These are phyloP conservation scores for Dasysyrphus tricinctus DNA, from an alignment of 2,888 invertebrate species.

Conservation along the genomic window DNA sequence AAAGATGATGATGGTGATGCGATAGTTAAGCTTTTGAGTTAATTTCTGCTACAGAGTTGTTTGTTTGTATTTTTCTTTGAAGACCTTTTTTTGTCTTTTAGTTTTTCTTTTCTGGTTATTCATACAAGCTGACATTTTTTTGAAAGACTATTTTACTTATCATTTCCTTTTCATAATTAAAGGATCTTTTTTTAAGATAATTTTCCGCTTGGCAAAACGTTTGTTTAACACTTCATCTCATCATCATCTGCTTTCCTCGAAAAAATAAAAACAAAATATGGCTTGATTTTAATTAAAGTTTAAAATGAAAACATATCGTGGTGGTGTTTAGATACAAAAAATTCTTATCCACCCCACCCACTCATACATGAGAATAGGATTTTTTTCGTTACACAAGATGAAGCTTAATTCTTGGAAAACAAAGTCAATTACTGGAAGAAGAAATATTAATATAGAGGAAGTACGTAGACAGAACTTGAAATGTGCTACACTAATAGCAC, in stretches of 20 bases:
- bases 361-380: background rate
- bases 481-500: too few species aligned
- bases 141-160: conserved; percentile 11
- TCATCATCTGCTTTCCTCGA: too few species aligned
- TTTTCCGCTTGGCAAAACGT: conserved; percentile 35
- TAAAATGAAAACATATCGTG: background rate
- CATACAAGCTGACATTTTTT: conserved; percentile 20
- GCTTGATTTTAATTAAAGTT: conserved; percentile 47
- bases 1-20: background rate
- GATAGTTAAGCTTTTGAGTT: too few species aligned
- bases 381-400: background rate
- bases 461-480: background rate
- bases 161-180: conserved; percentile 53
- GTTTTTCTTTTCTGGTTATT: background rate
- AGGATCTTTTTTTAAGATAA: conserved; percentile 34
- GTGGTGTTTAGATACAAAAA: background rate
- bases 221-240: background rate
- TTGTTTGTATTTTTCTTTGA: background rate
- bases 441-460: background rate
- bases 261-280: background rate
- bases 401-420: background rate
- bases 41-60: background rate
- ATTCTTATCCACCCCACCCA: background rate
- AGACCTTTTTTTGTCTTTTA: conserved; percentile 4
- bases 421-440: background rate